Evolutionary conservation across 2,113 vertebrate genomes (phyloP), one percentile per base, ranked within the genome.

Genomic region (Engystomops pustulosus): DNA sequence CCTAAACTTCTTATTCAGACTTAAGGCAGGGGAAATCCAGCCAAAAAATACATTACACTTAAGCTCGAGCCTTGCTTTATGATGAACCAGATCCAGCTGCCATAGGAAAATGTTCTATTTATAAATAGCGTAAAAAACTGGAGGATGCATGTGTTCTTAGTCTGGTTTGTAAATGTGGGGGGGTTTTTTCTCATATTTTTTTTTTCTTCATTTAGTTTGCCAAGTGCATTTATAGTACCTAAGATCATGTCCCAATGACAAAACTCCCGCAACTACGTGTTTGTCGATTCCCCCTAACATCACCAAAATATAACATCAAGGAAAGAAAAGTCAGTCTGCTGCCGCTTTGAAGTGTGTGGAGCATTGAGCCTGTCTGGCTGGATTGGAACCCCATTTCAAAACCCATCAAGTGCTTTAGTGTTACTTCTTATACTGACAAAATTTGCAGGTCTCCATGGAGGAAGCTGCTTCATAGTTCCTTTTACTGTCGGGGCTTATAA

Each of bases 341-440:
- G 75, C 45, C 87, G 81, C 86, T 91, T 94, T 93, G 94, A 94
- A 93, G 91, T 92, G 90, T 89, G 90, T 89, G 92, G 91, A 90
- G 91, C 87, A 71, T 89, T 90, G 90, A 93, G 92, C 93, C 93
- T 93, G 92, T 91, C 93, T 93, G 89, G 92, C 87, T 90, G 89
- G 91, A 87, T 90, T 92, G 86, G 91, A 93, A 90, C 90, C 88
- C 86, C 90, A 93, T 90, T 93, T 94, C 92, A 92, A 94, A 94
- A 94, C 92, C 90, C 91, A 92, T 94, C 93, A 93, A 93, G 93
- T 92, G 91, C 89, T 92, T 89, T 89, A 94, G 90, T 90, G 91
- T 91, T 90, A 93, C 90, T 89, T 93, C 92, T 79, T 12, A 83
- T 90, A 91, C 92, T 93, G 93, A 93, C 93, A 92, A 92, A 91